Evolutionary conservation across 2,113 vertebrate species (phyloP).

Genomic region (Phyllostomus discolor): DNA sequence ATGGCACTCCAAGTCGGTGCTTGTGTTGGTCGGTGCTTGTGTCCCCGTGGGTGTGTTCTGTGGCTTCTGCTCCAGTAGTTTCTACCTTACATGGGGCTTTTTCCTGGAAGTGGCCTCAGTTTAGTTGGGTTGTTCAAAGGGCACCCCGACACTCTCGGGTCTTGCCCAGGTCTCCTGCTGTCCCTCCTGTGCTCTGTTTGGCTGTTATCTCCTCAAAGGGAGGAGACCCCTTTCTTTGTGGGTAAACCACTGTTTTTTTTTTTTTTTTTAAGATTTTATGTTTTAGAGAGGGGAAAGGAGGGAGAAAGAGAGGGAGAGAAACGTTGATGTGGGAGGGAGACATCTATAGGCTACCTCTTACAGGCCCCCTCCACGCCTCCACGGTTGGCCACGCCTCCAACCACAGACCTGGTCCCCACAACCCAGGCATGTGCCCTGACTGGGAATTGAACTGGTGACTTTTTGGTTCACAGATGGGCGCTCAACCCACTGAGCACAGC

Average conservation of each 20-base stretch:
- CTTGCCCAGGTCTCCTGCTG: not conserved
- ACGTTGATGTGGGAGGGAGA: no score
- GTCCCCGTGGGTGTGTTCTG: not conserved
- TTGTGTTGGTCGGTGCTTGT: not conserved
- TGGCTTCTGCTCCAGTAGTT: not conserved
- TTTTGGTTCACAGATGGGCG: no score
- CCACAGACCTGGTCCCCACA: no score
- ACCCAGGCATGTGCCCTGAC: no score
- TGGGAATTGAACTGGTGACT: no score
- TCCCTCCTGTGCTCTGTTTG: not conserved
- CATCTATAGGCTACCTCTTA: no score
- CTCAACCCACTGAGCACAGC: no score
- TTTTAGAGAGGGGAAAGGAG: no score
- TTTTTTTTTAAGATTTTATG: no score
- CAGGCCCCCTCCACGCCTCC: no score
- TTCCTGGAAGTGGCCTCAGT: not conserved
- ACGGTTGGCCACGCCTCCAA: no score
- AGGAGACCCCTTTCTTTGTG: not conserved
- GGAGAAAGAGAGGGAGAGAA: no score
- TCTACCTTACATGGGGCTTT: not conserved
- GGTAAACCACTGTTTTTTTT: not conserved
- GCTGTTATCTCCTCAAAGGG: not conserved
- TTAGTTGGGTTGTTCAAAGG: not conserved
- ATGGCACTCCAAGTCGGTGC: not conserved
- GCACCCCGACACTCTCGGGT: not conserved